Evolutionary conservation across 2,113 vertebrate species (phyloP).

Genomic region (Hippocampus barbouri): DNA sequence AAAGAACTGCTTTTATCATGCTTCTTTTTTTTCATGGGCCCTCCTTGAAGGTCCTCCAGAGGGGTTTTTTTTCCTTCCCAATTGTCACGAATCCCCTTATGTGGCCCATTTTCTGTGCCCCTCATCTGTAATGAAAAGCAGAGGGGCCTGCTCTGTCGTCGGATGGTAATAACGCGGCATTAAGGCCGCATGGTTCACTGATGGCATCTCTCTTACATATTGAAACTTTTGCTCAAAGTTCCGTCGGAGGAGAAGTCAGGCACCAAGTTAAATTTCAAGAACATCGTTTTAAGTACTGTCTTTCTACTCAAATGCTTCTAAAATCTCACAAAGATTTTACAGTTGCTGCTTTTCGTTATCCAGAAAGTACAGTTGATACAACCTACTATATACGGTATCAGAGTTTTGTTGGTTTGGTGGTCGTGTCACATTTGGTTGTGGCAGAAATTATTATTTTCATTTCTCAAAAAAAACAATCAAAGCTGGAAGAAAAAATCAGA

Average conservation of each 20-base stretch:
- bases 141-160: constrained; percentile 56
- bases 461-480: neutral
- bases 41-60: constrained; percentile 4
- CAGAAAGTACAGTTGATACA: neutral
- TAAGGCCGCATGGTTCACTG: constrained; percentile 39
- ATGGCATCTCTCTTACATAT: constrained; percentile 45
- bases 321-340: neutral
- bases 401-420: neutral
- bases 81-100: constrained; percentile 39
- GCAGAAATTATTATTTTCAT: neutral
- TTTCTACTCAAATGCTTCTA: neutral
- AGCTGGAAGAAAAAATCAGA: neutral
- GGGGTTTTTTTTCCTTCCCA: constrained; percentile 9
- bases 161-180: constrained; percentile 60
- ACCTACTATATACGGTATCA: neutral
- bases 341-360: neutral
- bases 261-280: constrained; percentile 2
- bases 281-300: neutral
- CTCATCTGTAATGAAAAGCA: constrained; percentile 56
- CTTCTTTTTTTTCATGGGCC: neutral
- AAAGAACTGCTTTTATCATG: constrained; percentile 6
- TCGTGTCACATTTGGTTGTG: neutral
- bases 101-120: constrained; percentile 46
- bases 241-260: constrained; percentile 11
- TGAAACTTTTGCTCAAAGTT: constrained; percentile 42